Conservation (phyloP, 2,888 invertebrate species). For the Lochmaea capreae region DNA sequence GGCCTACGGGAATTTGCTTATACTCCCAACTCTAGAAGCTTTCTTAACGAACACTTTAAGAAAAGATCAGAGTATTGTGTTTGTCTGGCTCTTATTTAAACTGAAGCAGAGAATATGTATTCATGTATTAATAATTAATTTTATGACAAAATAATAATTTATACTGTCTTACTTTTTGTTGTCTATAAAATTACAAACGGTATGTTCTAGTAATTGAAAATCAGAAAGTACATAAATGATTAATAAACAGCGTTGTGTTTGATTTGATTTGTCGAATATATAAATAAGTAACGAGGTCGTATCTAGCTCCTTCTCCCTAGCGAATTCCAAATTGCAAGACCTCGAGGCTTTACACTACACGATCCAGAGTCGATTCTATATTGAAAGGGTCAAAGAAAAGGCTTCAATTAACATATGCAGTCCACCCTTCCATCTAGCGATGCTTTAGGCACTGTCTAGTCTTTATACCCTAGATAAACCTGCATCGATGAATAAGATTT, state of each 20-base stretch:
- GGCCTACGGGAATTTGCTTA: conserved; percentile 61
- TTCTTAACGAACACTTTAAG: conserved; percentile 59
- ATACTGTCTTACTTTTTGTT: not conserved
- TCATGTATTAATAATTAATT: too few species aligned
- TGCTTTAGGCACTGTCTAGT: conserved; percentile 38
- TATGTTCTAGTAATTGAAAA: not conserved
- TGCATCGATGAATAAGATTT: not conserved
- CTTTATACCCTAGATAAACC: conserved; percentile 13
- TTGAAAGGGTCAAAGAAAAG: conserved; percentile 53
- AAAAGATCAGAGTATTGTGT: conserved; percentile 56
- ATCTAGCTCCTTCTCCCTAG: conserved; percentile 35
- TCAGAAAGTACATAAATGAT: conserved; percentile 30
- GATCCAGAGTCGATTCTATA: not conserved
- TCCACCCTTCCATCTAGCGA: conserved; percentile 35
- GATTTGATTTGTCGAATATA: conserved; percentile 35
- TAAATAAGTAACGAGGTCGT: conserved; percentile 41
- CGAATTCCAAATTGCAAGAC: conserved; percentile 49
- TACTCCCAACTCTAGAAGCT: conserved; percentile 59
- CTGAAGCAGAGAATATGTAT: too few species aligned
- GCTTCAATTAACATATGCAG: conserved; percentile 43
- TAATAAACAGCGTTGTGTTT: conserved; percentile 42
- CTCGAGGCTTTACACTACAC: conserved; percentile 36
- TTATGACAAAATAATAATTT: too few species aligned
- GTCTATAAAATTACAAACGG: not conserved
- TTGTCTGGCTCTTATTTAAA: conserved; percentile 59